A percentile compares a stretch with the other conserved stretches of the same genome.
phyloP scores from a whole-genome alignment of 92 coral and sea anemone species.

The Actinernus sp. region DNA sequence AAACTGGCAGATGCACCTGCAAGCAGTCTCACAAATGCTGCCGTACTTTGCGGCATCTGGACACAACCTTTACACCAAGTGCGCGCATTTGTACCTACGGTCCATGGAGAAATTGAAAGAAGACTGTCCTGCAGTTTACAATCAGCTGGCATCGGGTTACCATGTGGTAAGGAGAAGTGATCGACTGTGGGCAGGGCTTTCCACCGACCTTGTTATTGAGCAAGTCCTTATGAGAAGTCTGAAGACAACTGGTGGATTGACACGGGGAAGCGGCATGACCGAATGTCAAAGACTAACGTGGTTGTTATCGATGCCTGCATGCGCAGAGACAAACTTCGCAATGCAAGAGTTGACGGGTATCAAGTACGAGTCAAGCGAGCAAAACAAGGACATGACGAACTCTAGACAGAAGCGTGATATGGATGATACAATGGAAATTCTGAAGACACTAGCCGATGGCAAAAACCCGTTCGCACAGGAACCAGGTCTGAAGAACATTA shows the following conservation, averaged over 20 bases:
- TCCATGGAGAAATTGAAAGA: background rate
- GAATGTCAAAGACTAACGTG: constrained; percentile 39
- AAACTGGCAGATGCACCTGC: constrained; percentile 41
- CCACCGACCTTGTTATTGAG: constrained; percentile 45
- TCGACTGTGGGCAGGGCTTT: constrained; percentile 52
- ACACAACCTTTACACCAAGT: constrained; percentile 11
- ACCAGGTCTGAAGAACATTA: constrained; percentile 9
- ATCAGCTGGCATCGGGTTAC: background rate
- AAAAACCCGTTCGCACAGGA: constrained; percentile 11
- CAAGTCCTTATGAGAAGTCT: too few relatives aligned
- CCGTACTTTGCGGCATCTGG: constrained; percentile 42
- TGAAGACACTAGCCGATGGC: constrained; percentile 5
- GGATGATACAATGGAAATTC: constrained; percentile 23
- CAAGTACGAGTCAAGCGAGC: constrained; percentile 24
- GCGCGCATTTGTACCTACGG: constrained; percentile 10
- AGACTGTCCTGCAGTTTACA: background rate
- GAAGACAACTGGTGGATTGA: background rate
- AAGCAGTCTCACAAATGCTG: constrained; percentile 33
- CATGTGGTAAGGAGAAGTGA: constrained; percentile 22
- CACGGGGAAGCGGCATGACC: constrained; percentile 52
- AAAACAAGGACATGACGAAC: constrained; percentile 27
- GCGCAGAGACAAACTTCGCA: constrained; percentile 8
- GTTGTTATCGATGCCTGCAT: constrained; percentile 50
- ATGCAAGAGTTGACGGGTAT: constrained; percentile 34
- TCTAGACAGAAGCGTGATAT: constrained; percentile 8